Conservation (phyloP, 2,888 invertebrate species). For the Herminia tarsipennalis region DNA sequence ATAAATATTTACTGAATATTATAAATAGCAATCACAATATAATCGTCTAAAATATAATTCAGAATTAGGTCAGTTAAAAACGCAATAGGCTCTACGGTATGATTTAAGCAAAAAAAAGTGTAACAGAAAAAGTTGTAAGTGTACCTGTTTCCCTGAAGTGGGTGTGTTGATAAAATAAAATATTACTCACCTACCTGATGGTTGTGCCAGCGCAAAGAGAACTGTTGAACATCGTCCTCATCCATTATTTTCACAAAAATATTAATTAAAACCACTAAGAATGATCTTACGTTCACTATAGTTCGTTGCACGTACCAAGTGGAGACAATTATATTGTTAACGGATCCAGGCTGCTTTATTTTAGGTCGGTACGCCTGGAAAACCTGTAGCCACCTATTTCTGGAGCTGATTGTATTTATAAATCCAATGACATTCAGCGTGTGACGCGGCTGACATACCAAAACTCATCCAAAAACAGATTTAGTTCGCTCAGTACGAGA, state of each 20-base stretch:
- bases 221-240: slow-evolving; percentile 90
- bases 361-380: slow-evolving; percentile 85
- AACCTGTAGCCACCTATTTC: slow-evolving; percentile 86
- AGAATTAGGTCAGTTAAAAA: slow-evolving; percentile 29
- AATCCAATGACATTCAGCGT: slow-evolving; percentile 85
- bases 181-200: slow-evolving; percentile 88
- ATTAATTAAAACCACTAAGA: slow-evolving; percentile 60
- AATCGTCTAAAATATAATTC: slow-evolving; percentile 2
- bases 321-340: slow-evolving; percentile 84
- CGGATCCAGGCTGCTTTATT: slow-evolving; percentile 86
- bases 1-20: background rate
- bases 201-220: slow-evolving; percentile 95
- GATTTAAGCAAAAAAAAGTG: slow-evolving; percentile 38
- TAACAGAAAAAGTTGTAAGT: slow-evolving; percentile 34
- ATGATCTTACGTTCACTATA: slow-evolving; percentile 67
- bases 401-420: slow-evolving; percentile 86
- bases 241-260: slow-evolving; percentile 69
- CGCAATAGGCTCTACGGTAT: slow-evolving; percentile 23
- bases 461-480: slow-evolving; percentile 85
- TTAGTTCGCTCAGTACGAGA: slow-evolving; percentile 74
- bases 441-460: slow-evolving; percentile 84
- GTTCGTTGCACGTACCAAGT: slow-evolving; percentile 62
- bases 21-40: background rate
- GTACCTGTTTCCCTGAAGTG: slow-evolving; percentile 53
- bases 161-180: slow-evolving; percentile 63